Base-by-base conservation (phyloP, 2,888 invertebrate genomes). In the Plebejus anna region DNA sequence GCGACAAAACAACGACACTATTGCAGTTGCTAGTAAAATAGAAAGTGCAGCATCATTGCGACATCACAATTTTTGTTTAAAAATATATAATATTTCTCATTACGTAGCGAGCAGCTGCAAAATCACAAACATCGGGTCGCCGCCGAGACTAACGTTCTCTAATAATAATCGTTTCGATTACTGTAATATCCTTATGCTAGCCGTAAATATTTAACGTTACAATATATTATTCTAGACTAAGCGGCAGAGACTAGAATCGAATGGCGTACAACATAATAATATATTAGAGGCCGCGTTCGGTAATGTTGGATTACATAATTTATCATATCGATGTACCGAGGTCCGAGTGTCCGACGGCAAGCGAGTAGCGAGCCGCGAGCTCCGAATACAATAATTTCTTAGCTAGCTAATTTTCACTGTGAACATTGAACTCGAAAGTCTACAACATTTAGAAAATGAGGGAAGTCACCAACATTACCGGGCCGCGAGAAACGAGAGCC, bases 171-270 rank as follows among this genome's bases (percentile, higher is more conserved):
- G 87, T 89, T 73, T 73, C 51, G 32, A 73, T 73, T 32, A 73
- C 51, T 73, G 32, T 47, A 28, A 73, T 73, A 73, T 73, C 1
- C 73, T 73, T 73, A 73, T 42, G 73, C 73, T 73, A 73, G 32
- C 73, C 73, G 73, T 73, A 73, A 51, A 51, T 55, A 55, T 73
- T 73, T 73, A 51, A 73, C 51, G 51, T 73, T 73, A 73, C 32
- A 72, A 55, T 73, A 51, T 73, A 51, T 55, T 83, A 51, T 73
- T 83, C 85, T 88, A 87, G 83, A 85, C 89, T 91, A 91, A 87
- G 87, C 88, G 87, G 90, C 88, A 87, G 82, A 85, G 92, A 92
- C 92, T 92, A 92, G 92, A 92, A 84, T 89, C 85, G 86, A 85
- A 91, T 90, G 91, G 91, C 91, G 86, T 87, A 90, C 90, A 90